Evolutionary conservation across 2,797 vertebrate genomes (phyloP).

Genomic region (Thaleichthys pacificus): DNA sequence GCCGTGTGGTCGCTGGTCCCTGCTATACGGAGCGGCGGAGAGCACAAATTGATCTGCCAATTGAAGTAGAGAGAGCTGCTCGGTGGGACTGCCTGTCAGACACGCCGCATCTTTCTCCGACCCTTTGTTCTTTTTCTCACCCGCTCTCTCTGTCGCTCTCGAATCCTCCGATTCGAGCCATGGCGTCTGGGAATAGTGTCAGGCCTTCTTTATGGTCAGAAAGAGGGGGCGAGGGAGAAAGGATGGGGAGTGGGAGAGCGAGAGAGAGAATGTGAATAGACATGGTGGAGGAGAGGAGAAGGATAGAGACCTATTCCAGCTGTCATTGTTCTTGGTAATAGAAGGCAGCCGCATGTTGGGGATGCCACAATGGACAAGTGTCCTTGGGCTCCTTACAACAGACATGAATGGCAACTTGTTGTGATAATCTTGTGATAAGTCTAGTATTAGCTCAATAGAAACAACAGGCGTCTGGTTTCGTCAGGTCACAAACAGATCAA

Average conservation of each 20-base stretch:
- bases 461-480: slow-evolving; percentile 42
- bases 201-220: background rate
- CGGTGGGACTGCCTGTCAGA: slow-evolving; percentile 21
- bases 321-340: slow-evolving; percentile 79
- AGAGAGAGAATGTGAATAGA: too few relatives aligned
- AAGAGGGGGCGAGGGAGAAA: slow-evolving; percentile 22
- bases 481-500: slow-evolving; percentile 52
- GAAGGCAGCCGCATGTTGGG: slow-evolving; percentile 72
- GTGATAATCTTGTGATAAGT: slow-evolving; percentile 66
- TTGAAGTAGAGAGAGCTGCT: slow-evolving; percentile 24
- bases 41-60: slow-evolving; percentile 46
- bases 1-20: slow-evolving; percentile 50
- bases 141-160: background rate
- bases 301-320: slow-evolving; percentile 24
- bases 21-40: slow-evolving; percentile 45
- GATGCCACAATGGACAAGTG: slow-evolving; percentile 69
- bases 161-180: background rate
- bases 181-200: background rate
- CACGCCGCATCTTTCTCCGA: background rate
- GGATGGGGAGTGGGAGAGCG: background rate
- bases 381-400: slow-evolving; percentile 85
- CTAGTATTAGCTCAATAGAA: slow-evolving; percentile 53
- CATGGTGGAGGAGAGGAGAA: background rate
- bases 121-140: slow-evolving; percentile 7
- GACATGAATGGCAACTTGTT: slow-evolving; percentile 73